Base-by-base conservation (phyloP, 2,797 vertebrate genomes). In the Gallirallus australis region DNA sequence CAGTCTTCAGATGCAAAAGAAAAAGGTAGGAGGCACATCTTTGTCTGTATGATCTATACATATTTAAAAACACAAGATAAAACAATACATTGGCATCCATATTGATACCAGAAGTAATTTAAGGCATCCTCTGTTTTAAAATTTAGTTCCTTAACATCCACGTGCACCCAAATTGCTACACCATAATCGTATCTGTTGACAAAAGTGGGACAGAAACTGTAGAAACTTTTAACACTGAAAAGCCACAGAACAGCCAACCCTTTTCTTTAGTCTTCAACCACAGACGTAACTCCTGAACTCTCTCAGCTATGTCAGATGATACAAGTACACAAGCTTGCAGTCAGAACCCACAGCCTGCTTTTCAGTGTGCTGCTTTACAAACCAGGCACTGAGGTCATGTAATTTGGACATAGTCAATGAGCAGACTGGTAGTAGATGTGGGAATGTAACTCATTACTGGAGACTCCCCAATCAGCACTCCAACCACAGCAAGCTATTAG, bases 261-360 rank as follows among this genome's bases (percentile, higher is more conserved):
- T 70, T 96, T 70, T 33, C 59, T 65, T 70, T 27, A 40, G 39
- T 70, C 90, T 82, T 69, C n/a, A 78, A 33, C 30, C 60, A 61
- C 54, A 80, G 73, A 56, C 8, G 1, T 69, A 75, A 90, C 15
- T 90, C 57, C 61, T 59, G 53, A 95, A 78, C 78, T 80, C 84
- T 80, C 81, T 86, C 45, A 82, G 60, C 57, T 79, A 94, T 83
- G 79, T 69, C 75, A 93, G 83, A 84, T 24, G 53, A 86, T 65
- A 52, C 45, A 66, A 93, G 64, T 8, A 82, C 47, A 77, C 52
- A 76, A 37, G 65, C 63, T 71, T 33, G 33, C 79, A 65, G 72
- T 23, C 82, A 93, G 85, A 66, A 92, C 39, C 1, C 0, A 86
- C 24, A 80, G 71, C 15, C 64, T 77, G 87, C 77, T 90, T 94